phyloP scores from a whole-genome alignment of 30 jellyfish, hydroid and myxozoan genomes.

The Aurelia sp. region DNA sequence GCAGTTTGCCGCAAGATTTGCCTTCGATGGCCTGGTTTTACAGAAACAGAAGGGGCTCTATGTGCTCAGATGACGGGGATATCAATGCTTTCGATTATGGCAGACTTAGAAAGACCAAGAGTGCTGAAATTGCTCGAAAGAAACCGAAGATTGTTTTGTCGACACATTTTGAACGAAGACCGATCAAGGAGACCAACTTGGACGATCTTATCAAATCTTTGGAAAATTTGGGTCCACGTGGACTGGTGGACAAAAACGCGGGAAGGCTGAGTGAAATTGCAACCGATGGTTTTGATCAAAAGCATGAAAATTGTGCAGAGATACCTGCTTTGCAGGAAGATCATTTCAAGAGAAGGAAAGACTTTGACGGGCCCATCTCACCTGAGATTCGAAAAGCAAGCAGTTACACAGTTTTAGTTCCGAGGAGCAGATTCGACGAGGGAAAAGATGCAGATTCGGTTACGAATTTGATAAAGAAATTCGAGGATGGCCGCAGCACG shows the following conservation, averaged over 20 bases:
- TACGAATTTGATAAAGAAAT: slow-evolving; percentile 16
- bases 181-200: slow-evolving; percentile 79
- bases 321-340: neutral
- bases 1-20: slow-evolving; percentile 52
- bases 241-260: slow-evolving; percentile 4
- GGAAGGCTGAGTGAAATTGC: neutral
- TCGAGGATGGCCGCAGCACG: slow-evolving; percentile 13
- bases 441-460: slow-evolving; percentile 20
- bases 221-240: slow-evolving; percentile 48
- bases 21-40: slow-evolving; percentile 71
- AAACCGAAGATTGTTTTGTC: slow-evolving; percentile 75
- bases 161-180: slow-evolving; percentile 51
- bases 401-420: slow-evolving; percentile 18
- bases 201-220: slow-evolving; percentile 80
- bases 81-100: slow-evolving; percentile 32
- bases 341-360: neutral
- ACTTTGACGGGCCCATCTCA: neutral
- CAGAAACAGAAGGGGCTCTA: slow-evolving; percentile 47
- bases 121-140: slow-evolving; percentile 70
- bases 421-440: neutral
- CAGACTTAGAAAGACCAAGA: slow-evolving; percentile 52
- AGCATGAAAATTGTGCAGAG: neutral
- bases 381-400: slow-evolving; percentile 31
- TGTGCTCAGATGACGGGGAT: slow-evolving; percentile 32
- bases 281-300: neutral